These are phyloP conservation scores for Phasia obesa DNA, from an alignment of 2,888 invertebrate species.

Conservation along the genomic window DNA sequence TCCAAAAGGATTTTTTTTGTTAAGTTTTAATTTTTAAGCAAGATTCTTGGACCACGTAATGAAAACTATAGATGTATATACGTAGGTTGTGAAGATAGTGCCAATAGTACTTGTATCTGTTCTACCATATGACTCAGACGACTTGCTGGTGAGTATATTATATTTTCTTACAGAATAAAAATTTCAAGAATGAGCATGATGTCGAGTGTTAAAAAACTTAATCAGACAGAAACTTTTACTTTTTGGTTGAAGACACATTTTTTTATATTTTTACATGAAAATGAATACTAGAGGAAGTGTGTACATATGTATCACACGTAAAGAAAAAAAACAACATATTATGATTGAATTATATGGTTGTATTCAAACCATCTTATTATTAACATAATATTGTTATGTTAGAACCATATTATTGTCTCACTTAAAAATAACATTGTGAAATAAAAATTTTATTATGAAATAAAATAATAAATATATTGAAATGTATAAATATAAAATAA, in stretches of 20 bases:
- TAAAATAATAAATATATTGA: too few species aligned
- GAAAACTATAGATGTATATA: background rate
- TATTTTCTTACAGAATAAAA: background rate
- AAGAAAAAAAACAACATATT: too few species aligned
- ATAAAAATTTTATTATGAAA: too few species aligned
- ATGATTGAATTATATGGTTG: too few species aligned
- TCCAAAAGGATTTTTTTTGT: conserved; percentile 48
- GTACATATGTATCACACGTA: too few species aligned
- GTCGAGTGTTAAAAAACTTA: background rate
- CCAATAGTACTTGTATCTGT: conserved; percentile 39
- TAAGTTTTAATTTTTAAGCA: conserved; percentile 42
- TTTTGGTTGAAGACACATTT: conserved; percentile 11
- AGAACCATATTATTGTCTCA: too few species aligned
- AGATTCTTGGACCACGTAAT: conserved; percentile 41
- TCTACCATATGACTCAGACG: conserved; percentile 17
- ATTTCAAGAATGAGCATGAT: background rate
- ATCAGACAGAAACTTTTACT: conserved; percentile 22
- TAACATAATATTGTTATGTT: too few species aligned
- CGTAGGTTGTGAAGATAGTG: conserved; percentile 11
- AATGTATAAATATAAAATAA: too few species aligned
- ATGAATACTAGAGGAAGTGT: too few species aligned
- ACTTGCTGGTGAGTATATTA: conserved; percentile 9
- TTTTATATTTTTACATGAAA: background rate
- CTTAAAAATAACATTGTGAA: too few species aligned
- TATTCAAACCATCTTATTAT: too few species aligned